These are phyloP conservation scores for Lacerta bilineata DNA, from an alignment of 2,797 vertebrate species.

Conservation along the genomic window DNA sequence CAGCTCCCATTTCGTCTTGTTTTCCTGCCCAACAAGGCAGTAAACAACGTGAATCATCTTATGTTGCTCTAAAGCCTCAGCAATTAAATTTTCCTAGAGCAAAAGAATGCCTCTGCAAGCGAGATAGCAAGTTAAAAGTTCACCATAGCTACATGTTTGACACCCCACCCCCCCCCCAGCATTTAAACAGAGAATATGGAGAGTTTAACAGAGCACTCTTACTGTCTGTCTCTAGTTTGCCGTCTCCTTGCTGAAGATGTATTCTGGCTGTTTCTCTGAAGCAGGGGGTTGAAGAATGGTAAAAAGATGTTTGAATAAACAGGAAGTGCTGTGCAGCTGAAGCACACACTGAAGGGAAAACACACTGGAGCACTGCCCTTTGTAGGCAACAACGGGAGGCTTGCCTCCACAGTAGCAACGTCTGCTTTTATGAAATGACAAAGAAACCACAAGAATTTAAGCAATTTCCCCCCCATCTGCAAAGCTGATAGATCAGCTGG, in stretches of 20 bases:
- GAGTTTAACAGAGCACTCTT: slow-evolving; percentile 79
- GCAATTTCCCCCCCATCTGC: slow-evolving; percentile 68
- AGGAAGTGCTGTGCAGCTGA: slow-evolving; percentile 92
- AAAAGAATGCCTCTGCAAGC: slow-evolving; percentile 53
- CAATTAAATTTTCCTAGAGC: slow-evolving; percentile 58
- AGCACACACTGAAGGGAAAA: slow-evolving; percentile 87
- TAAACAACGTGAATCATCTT: slow-evolving; percentile 71
- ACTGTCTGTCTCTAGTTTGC: slow-evolving; percentile 77
- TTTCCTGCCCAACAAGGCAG: slow-evolving; percentile 51
- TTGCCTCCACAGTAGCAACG: slow-evolving; percentile 81
- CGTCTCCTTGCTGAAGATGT: slow-evolving; percentile 79
- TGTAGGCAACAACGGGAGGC: slow-evolving; percentile 79
- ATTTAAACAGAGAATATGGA: slow-evolving; percentile 79
- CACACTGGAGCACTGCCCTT: slow-evolving; percentile 88
- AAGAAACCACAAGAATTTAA: slow-evolving; percentile 81
- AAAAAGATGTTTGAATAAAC: slow-evolving; percentile 96
- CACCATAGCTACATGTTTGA: slow-evolving; percentile 61
- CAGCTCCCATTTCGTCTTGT: slow-evolving; percentile 15
- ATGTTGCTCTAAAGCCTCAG: slow-evolving; percentile 61
- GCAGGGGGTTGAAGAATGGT: slow-evolving; percentile 86
- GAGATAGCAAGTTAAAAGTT: slow-evolving; percentile 75
- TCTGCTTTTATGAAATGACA: slow-evolving; percentile 80
- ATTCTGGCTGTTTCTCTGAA: slow-evolving; percentile 85
- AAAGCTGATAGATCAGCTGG: slow-evolving; percentile 63
- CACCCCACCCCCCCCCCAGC: slow-evolving; percentile 63